phyloP scores from a whole-genome alignment of 2,113 vertebrate genomes.

The Todiramphus saurophagus region DNA sequence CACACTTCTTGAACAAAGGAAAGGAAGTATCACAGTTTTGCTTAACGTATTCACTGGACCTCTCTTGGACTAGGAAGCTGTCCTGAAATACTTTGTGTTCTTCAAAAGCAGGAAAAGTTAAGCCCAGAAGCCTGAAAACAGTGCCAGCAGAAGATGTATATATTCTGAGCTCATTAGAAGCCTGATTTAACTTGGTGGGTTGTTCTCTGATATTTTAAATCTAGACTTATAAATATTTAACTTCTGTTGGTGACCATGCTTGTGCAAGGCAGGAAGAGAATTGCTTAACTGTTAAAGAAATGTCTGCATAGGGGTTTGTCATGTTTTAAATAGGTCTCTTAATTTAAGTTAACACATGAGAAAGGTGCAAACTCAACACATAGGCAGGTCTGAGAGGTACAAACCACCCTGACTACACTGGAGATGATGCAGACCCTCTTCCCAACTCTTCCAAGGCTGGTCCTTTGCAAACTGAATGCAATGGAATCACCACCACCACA shows the following conservation, averaged over 20 bases:
- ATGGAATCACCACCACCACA: neutral
- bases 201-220: neutral
- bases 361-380: neutral
- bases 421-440: neutral
- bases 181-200: neutral
- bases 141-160: neutral
- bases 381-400: neutral
- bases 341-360: neutral
- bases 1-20: neutral
- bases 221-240: neutral
- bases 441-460: neutral
- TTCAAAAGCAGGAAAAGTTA: conserved; percentile 1
- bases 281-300: neutral
- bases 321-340: neutral
- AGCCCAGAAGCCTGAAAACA: neutral
- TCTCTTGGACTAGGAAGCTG: neutral
- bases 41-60: neutral
- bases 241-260: neutral
- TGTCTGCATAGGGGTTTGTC: neutral
- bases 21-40: conserved; percentile 10
- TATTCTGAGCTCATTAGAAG: neutral
- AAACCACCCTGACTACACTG: neutral
- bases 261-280: neutral
- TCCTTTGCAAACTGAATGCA: neutral
- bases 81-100: neutral